These are phyloP conservation scores for Himalopsyche tibetana DNA, from an alignment of 2,888 invertebrate genomes.

Conservation along the genomic window DNA sequence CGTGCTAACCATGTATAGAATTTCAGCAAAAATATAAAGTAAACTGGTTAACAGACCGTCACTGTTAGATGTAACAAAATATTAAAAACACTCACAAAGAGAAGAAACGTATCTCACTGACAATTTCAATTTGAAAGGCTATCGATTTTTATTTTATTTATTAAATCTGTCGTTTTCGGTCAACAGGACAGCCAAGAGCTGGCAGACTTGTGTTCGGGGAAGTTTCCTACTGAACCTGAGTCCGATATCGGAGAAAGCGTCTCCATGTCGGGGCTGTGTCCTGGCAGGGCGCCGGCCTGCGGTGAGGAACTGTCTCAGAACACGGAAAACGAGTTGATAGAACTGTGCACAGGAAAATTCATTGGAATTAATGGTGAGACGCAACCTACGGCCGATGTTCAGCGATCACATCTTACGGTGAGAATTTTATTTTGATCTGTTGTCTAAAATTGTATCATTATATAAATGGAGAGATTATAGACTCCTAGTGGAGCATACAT, in stretches of 20 bases:
- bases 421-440: background rate
- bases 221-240: constrained; percentile 71
- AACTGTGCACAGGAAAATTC: constrained; percentile 79
- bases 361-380: constrained; percentile 67
- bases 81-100: no score
- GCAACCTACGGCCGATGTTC: background rate
- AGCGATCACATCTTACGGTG: background rate
- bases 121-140: no score
- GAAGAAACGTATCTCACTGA: no score
- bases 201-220: constrained; percentile 78
- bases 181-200: constrained; percentile 74
- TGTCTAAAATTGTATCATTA: no score
- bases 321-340: constrained; percentile 75
- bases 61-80: no score
- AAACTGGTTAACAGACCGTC: no score
- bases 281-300: constrained; percentile 67
- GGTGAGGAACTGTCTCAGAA: constrained; percentile 55
- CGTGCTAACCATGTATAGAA: no score
- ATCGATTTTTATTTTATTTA: background rate
- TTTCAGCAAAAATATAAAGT: no score
- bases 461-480: no score
- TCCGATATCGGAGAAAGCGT: constrained; percentile 13
- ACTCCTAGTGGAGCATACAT: no score
- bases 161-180: constrained; percentile 17
- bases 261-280: constrained; percentile 21